Evolutionary conservation across 2,797 vertebrate genomes (phyloP).

Genomic region (Rallus crepitans): DNA sequence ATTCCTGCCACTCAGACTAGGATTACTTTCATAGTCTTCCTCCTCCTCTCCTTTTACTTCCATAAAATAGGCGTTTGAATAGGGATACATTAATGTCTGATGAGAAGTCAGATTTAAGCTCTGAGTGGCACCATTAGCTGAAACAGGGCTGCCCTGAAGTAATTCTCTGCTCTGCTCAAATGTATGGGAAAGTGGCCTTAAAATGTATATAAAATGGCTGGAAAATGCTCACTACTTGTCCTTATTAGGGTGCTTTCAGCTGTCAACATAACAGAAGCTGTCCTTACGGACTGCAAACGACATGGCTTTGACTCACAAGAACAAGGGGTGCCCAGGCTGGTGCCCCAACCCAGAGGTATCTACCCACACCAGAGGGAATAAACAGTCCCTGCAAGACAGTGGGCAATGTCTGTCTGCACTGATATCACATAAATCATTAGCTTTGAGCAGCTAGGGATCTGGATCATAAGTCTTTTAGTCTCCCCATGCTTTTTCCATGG

Average conservation of each 20-base stretch:
- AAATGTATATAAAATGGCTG: not conserved
- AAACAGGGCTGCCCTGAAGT: not conserved
- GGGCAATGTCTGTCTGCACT: not conserved
- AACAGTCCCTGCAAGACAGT: not conserved
- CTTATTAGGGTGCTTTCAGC: not conserved
- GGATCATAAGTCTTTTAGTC: not conserved
- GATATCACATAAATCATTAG: fast-evolving
- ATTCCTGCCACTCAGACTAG: not conserved
- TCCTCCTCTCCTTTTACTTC: not conserved
- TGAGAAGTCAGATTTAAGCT: not conserved
- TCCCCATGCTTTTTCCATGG: not conserved
- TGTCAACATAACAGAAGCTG: not conserved
- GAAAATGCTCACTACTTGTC: not conserved
- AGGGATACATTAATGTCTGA: not conserved
- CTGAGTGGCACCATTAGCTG: not conserved
- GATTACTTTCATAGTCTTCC: not conserved
- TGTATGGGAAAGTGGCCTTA: not conserved
- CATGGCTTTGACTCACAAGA: fast-evolving
- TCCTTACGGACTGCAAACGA: not conserved
- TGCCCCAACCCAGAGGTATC: not conserved
- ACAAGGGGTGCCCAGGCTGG: not conserved
- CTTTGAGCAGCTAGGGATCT: not conserved
- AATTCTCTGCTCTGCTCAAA: not conserved
- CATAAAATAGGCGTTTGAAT: not conserved
- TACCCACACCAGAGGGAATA: not conserved